These are phyloP conservation scores for Sebastes trivittatus DNA, from an alignment of 2,797 vertebrate genomes.

Conservation along the genomic window DNA sequence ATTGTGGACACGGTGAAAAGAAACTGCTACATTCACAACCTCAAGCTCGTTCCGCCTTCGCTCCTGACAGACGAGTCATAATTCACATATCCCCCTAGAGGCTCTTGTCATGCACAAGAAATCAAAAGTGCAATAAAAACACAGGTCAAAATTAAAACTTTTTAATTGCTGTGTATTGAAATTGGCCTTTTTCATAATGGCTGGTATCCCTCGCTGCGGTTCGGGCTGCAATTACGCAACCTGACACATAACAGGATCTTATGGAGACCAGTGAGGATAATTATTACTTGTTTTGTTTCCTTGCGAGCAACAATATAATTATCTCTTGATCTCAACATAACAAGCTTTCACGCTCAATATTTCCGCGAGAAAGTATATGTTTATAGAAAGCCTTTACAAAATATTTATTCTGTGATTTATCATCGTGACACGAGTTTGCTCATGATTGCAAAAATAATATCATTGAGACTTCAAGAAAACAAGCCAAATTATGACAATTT, in stretches of 20 bases:
- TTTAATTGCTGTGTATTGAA: background rate
- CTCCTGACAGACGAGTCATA: background rate
- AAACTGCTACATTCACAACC: background rate
- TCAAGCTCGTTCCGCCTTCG: background rate
- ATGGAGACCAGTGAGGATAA: slow-evolving; percentile 23
- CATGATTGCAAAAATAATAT: background rate
- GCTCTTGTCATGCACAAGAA: background rate
- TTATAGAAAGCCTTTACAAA: background rate
- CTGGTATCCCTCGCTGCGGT: background rate
- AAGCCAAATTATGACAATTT: background rate
- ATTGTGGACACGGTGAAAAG: background rate
- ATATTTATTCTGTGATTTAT: background rate
- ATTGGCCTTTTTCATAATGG: background rate
- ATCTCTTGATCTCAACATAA: slow-evolving; percentile 13
- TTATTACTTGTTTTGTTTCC: slow-evolving; percentile 23
- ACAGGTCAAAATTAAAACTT: background rate
- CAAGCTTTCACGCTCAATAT: background rate
- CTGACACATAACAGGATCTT: slow-evolving; percentile 6
- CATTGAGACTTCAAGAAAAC: background rate
- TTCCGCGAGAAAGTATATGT: background rate
- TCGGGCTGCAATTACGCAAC: slow-evolving; percentile 18
- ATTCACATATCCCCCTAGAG: background rate
- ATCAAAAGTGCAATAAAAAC: background rate
- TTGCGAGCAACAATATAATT: slow-evolving; percentile 16
- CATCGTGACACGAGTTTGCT: background rate